Base-by-base conservation (phyloP, 2,113 vertebrate genomes). In the Callocephalon fimbriatum region DNA sequence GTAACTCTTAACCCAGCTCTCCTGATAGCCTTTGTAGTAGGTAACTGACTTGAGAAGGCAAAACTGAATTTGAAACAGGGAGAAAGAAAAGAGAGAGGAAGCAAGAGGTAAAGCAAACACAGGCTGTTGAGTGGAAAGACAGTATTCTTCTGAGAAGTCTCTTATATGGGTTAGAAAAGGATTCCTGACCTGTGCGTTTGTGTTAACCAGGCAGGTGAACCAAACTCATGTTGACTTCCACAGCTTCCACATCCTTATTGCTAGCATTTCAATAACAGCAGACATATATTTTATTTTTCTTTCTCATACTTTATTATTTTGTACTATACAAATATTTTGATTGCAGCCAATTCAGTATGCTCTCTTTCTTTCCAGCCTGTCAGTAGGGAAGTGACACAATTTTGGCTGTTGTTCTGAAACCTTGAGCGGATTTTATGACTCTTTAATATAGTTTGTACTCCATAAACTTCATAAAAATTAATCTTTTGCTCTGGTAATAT, bases 241-340 rank as follows among this genome's bases (percentile, higher is more conserved):
- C n/a, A 92, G 51, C 65, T 90, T 71, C 44, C 29, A 7, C 74
- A 45, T 83, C 82, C 42, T 86, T 88, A 66, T 15, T 77, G 90
- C 84, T 23, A 45, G 21, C 32, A 54, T 51, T 95, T 66, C 77
- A 85, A 26, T 50, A 82, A 63, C 21, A 74, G 44, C 66, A 83
- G 58, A 47, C 51, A 25, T 42, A 29, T 66, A 42, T 80, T 94
- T 70, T 94, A 75, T 78, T 59, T 95, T 92, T 73, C 29, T 87
- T 20, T 88, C 67, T 80, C 31, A 37, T 45, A 18, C 17, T 74
- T 7, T 58, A 59, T 17, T 76, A 32, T 62, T 88, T 86, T 70
- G 63, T 86, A 48, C 63, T 76, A 83, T 31, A 73, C 58, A 88
- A 88, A 91, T 96, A 91, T 91, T 82, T 85, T 96, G 37, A 65